Conservation (phyloP, 2,888 invertebrate species). For the Isoperla grammatica region DNA sequence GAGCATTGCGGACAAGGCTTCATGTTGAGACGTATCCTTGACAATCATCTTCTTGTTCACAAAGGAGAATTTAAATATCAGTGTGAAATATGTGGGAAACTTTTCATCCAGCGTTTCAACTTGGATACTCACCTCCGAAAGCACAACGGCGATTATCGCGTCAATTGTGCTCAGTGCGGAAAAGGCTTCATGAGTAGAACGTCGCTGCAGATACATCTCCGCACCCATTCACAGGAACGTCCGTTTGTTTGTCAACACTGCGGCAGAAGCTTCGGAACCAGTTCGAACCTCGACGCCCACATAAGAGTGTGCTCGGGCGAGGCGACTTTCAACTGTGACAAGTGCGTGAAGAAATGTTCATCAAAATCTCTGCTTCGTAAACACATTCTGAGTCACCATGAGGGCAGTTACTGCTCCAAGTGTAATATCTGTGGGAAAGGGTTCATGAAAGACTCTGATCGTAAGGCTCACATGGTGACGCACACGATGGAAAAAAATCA, state of each 20-base stretch:
- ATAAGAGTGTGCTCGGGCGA: conserved; percentile 27
- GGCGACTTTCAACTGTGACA: conserved; percentile 21
- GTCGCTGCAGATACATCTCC: conserved; percentile 26
- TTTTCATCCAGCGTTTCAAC: conserved; percentile 28
- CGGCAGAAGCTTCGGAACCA: conserved; percentile 27
- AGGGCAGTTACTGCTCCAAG: conserved; percentile 19
- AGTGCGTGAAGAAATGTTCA: conserved; percentile 28
- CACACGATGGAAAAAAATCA: conserved; percentile 29
- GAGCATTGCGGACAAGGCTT: conserved; percentile 36
- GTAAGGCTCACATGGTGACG: conserved; percentile 26
- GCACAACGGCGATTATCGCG: conserved; percentile 27
- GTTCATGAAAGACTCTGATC: conserved; percentile 28
- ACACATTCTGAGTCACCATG: conserved; percentile 24
- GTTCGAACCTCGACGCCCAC: conserved; percentile 26
- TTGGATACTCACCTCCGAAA: conserved; percentile 28
- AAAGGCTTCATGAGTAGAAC: conserved; percentile 29
- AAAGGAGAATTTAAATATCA: conserved; percentile 24
- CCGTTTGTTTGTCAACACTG: conserved; percentile 30
- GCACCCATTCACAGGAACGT: conserved; percentile 27
- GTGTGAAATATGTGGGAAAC: conserved; percentile 31
- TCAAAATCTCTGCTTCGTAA: conserved; percentile 20
- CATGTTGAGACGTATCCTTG: conserved; percentile 29
- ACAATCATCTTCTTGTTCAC: conserved; percentile 26
- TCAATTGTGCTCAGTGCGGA: conserved; percentile 25
- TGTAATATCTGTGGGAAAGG: conserved; percentile 29